Conservation (phyloP, 1,140 invertebrate genomes). For the Gyrodactylus bullatarudis region DNA sequence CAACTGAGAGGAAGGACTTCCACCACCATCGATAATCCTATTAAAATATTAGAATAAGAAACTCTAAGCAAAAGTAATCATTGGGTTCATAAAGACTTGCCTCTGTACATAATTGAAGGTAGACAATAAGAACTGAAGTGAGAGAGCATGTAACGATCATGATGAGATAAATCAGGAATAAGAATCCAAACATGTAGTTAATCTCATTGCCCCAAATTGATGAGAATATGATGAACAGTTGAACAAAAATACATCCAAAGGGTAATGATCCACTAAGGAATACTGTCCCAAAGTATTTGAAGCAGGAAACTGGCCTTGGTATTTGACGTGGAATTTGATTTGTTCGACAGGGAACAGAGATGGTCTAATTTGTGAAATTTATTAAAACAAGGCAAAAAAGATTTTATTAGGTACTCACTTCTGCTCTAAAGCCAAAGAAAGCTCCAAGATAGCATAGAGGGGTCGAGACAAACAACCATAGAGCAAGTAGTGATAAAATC, state of each 20-base stretch:
- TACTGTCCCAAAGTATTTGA: conserved; percentile 82
- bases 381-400: neutral
- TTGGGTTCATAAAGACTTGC: conserved; percentile 27
- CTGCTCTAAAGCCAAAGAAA: conserved; percentile 83
- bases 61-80: neutral
- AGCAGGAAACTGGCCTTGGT: conserved; percentile 27
- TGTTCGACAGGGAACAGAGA: conserved; percentile 80
- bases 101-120: conserved; percentile 94
- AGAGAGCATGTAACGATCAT: conserved; percentile 88
- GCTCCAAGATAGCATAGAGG: conserved; percentile 85
- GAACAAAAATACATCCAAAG: conserved; percentile 96
- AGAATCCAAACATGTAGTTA: conserved; percentile 98
- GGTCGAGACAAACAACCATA: conserved; percentile 92
- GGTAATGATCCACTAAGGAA: conserved; percentile 89
- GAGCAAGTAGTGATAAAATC: conserved; percentile 60
- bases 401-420: conserved; percentile 28
- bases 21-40: conserved; percentile 61
- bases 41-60: conserved; percentile 11
- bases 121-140: conserved; percentile 80
- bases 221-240: conserved; percentile 91
- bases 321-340: conserved; percentile 94
- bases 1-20: conserved; percentile 66
- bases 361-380: conserved; percentile 25
- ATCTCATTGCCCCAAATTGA: conserved; percentile 81
- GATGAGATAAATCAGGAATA: conserved; percentile 84